Percentiles rank a stretch among this genome's conserved stretches.
phyloP scores from a whole-genome alignment of 2,113 vertebrate genomes.

The Saguinus imperator region DNA sequence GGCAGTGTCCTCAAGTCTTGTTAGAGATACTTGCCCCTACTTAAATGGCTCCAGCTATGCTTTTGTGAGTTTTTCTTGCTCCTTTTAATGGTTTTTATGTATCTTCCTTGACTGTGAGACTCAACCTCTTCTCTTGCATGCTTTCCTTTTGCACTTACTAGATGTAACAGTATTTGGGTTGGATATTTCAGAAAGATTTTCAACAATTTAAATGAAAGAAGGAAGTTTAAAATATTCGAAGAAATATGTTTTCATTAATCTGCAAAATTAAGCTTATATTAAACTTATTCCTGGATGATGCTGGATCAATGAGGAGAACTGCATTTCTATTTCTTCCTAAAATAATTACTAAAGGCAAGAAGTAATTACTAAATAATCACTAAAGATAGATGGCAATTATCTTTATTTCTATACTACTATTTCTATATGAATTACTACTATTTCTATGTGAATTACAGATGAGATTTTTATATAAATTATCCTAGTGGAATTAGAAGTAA shows the following conservation, averaged over 20 bases:
- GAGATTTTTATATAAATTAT: neutral
- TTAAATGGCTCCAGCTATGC: neutral
- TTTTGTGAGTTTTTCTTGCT: neutral
- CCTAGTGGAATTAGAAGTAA: neutral
- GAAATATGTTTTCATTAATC: neutral
- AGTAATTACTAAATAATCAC: conserved; percentile 22
- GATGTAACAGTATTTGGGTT: neutral
- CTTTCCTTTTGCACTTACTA: neutral
- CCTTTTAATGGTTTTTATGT: neutral
- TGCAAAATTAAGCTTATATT: neutral
- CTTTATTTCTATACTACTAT: neutral
- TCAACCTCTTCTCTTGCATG: neutral
- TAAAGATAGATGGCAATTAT: neutral
- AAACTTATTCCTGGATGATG: neutral
- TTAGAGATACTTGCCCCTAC: neutral
- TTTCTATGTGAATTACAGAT: neutral
- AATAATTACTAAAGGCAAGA: conserved; percentile 9
- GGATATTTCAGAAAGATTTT: conserved; percentile 11
- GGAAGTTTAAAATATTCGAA: neutral
- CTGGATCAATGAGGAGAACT: neutral
- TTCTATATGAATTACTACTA: neutral
- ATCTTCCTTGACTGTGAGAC: neutral
- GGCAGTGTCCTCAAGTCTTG: neutral
- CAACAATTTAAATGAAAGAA: conserved; percentile 7
- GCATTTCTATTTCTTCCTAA: neutral